Conservation (phyloP, 2,888 invertebrate species). For the Helleia helle region DNA sequence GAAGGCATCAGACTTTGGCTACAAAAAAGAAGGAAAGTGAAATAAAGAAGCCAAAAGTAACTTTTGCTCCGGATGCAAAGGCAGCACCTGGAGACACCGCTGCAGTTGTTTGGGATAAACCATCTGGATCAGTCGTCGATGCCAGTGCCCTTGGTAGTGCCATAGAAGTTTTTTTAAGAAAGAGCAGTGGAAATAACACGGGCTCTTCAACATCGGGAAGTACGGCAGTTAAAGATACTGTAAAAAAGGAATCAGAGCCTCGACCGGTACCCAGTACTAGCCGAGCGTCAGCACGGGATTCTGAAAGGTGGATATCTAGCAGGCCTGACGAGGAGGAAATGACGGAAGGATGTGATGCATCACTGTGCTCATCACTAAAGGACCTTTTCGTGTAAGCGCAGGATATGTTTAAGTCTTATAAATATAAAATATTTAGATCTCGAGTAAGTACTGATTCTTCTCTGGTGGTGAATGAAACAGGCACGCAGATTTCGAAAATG, state of each 20-base stretch:
- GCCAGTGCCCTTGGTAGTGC: slow-evolving; percentile 87
- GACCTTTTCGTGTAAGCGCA: slow-evolving; percentile 86
- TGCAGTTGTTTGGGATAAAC: slow-evolving; percentile 82
- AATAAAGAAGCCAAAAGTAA: slow-evolving; percentile 66
- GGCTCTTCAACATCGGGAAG: slow-evolving; percentile 40
- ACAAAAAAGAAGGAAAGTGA: slow-evolving; percentile 73
- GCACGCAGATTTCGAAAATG: slow-evolving; percentile 24
- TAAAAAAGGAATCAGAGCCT: slow-evolving; percentile 34
- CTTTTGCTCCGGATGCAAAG: slow-evolving; percentile 77
- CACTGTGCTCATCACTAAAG: slow-evolving; percentile 87
- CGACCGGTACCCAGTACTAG: slow-evolving; percentile 50
- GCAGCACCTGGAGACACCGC: slow-evolving; percentile 71
- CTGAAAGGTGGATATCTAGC: slow-evolving; percentile 75
- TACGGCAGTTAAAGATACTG: slow-evolving; percentile 34
- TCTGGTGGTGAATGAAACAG: slow-evolving; percentile 34
- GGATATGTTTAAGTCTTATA: slow-evolving; percentile 47
- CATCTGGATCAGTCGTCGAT: slow-evolving; percentile 85
- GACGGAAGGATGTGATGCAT: slow-evolving; percentile 83
- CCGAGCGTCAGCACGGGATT: slow-evolving; percentile 33
- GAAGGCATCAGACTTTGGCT: slow-evolving; percentile 84
- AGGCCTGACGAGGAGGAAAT: slow-evolving; percentile 82
- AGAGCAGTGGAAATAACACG: slow-evolving; percentile 67
- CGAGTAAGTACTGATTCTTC: slow-evolving; percentile 46
- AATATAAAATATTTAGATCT: slow-evolving; percentile 48
- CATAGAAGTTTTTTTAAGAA: slow-evolving; percentile 86